Conservation (phyloP, 2,888 invertebrate genomes). For the Hyppa rectilinea region DNA sequence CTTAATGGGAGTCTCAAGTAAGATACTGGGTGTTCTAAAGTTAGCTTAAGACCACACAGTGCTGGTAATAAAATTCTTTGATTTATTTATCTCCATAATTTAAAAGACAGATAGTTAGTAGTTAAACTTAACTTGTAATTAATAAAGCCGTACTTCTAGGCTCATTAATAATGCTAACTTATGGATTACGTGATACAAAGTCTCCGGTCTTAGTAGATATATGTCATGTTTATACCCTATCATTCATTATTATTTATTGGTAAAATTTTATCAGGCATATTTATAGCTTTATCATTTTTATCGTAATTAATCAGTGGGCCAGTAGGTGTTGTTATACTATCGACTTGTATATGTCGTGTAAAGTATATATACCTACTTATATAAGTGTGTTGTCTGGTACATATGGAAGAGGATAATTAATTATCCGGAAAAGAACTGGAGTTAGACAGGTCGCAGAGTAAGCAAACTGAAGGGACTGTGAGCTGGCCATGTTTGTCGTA, state of each 20-base stretch:
- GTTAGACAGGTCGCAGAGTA: too few relatives aligned
- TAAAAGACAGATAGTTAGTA: constrained; percentile 42
- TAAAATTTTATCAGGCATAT: constrained; percentile 22
- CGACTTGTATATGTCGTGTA: too few relatives aligned
- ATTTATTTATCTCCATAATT: constrained; percentile 48
- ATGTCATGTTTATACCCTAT: constrained; percentile 17
- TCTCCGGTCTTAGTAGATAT: constrained; percentile 23
- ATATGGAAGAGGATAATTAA: too few relatives aligned
- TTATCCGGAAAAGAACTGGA: too few relatives aligned
- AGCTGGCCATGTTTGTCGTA: too few relatives aligned
- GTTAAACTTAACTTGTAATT: constrained; percentile 47
- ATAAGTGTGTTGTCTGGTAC: too few relatives aligned
- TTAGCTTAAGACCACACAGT: constrained; percentile 46
- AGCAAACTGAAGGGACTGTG: too few relatives aligned
- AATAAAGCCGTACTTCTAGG: constrained; percentile 50
- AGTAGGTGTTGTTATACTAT: too few relatives aligned
- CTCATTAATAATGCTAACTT: constrained; percentile 47
- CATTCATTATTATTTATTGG: constrained; percentile 27
- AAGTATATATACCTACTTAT: too few relatives aligned
- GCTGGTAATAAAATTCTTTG: constrained; percentile 41
- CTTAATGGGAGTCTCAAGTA: constrained; percentile 6
- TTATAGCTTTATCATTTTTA: constrained; percentile 35
- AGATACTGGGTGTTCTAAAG: constrained; percentile 20
- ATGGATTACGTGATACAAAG: constrained; percentile 47
- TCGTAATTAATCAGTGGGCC: constrained; percentile 15